phyloP scores from a whole-genome alignment of 2,888 invertebrate species.

The Diachrysia chrysitis region DNA sequence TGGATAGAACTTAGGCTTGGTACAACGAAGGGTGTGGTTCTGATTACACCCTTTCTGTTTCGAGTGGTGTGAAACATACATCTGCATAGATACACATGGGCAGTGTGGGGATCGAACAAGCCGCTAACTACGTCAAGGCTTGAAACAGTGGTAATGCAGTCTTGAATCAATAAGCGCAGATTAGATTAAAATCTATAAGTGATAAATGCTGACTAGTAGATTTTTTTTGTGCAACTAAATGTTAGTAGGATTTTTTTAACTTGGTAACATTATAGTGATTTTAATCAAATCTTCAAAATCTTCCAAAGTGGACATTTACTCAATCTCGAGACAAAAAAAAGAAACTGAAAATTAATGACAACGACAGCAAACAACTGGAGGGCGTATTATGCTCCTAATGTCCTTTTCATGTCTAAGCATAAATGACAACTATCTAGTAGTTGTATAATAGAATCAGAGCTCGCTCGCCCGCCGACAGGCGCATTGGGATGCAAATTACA shows the following conservation, averaged over 20 bases:
- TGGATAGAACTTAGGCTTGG: background rate
- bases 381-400: slow-evolving; percentile 19
- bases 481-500: slow-evolving; percentile 76
- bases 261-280: background rate
- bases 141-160: background rate
- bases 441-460: slow-evolving; percentile 61
- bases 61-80: background rate
- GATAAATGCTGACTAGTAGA: background rate
- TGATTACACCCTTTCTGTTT: slow-evolving; percentile 1
- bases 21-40: background rate
- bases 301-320: background rate
- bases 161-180: background rate
- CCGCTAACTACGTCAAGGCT: background rate
- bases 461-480: slow-evolving; percentile 60
- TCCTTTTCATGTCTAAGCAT: slow-evolving; percentile 19
- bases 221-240: background rate
- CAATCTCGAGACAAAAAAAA: background rate
- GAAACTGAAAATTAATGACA: background rate
- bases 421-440: slow-evolving; percentile 17
- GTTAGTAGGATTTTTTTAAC: no score
- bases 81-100: background rate
- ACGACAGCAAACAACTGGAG: background rate
- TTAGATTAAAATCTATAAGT: background rate
- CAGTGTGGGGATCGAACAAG: background rate
- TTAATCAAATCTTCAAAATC: background rate